Base-by-base conservation (phyloP, 2,113 vertebrate species). In the Rhegmatorhina hoffmannsi region DNA sequence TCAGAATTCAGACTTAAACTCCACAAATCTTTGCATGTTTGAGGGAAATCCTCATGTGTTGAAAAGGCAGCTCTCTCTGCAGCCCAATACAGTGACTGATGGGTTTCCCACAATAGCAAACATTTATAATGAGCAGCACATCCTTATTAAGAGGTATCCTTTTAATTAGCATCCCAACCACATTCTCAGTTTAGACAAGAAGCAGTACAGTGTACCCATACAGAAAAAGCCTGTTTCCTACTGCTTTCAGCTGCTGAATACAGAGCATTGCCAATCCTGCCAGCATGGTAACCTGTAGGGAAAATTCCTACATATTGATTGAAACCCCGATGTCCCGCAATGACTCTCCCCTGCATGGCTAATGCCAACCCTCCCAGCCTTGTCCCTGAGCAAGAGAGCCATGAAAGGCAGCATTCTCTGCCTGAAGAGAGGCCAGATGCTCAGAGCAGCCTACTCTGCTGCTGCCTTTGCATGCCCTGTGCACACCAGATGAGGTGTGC, bases 281-380 rank as follows among this genome's bases (percentile, higher is more conserved):
- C 64, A 24, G 4, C 19, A 58, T 16, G 47, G 55, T 33, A 49
- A 33, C 67, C 68, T 53, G 24, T 17, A 70, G 82, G 80, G 60
- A 47, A 80, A 77, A 33, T 23, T 23, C 34, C 66, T 62, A 24
- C 82, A 18, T 49, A 20, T 50, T 76, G 44, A 36, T 1, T 58
- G 23, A 72, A 92, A 95, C 62, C 18, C 60, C 63, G 43, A 69
- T 70, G 66, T 64, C 47, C 38, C 82, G 20, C 3, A 2, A 1
- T 33, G 52, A 9, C 36, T 84, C 60, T 36, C 33, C 34, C 87
- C 85, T 95, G 93, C 94, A 91, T 92, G 82, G 94, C 92, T 66
- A 53, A 59, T 34, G 80, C 72, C 72, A 89, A 7, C 43, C 67
- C 56, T 84, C 59, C 55, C 83, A 53, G 68, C 67, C 68, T 88